A percentile compares a stretch with the other conserved stretches of the same genome.
Conservation (phyloP, 2,797 vertebrate genomes). For the Lacerta agilis region DNA sequence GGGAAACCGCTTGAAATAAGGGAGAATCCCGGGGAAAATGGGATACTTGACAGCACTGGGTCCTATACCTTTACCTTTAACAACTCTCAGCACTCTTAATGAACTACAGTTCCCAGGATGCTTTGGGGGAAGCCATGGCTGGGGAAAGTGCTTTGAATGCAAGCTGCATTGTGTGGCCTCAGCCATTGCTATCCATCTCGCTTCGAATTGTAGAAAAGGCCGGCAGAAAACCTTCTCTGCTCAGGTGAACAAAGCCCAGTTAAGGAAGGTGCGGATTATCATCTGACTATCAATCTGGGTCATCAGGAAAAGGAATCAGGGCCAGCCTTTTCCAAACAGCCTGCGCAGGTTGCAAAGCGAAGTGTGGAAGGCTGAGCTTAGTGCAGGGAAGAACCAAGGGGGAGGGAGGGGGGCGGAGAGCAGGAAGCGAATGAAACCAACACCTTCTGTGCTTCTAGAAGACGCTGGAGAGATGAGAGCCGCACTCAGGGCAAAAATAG, state of each 20-base stretch:
- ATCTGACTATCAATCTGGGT: not conserved
- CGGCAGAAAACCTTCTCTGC: not conserved
- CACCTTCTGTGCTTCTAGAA: slow-evolving; percentile 51
- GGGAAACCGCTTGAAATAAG: too few relatives aligned
- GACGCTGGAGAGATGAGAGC: slow-evolving; percentile 44
- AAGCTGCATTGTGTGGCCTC: not conserved
- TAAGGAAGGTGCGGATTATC: not conserved
- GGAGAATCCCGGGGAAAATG: too few relatives aligned
- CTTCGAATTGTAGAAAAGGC: not conserved
- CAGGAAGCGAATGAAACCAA: not conserved
- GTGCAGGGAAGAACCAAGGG: not conserved
- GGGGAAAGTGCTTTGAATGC: too few relatives aligned
- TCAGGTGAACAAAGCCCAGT: not conserved
- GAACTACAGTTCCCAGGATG: too few relatives aligned
- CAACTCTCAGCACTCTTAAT: too few relatives aligned
- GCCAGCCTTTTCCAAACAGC: not conserved
- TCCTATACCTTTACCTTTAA: too few relatives aligned
- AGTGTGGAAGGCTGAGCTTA: not conserved
- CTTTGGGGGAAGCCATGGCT: too few relatives aligned
- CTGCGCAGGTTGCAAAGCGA: too few relatives aligned
- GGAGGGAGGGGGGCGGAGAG: accelerated
- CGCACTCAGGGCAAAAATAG: slow-evolving; percentile 10
- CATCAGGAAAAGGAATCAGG: not conserved
- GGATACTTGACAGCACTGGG: too few relatives aligned
- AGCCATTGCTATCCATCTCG: not conserved